Evolutionary conservation across 2,797 vertebrate species (phyloP).

Genomic region (Mormyrops boulengeri): DNA sequence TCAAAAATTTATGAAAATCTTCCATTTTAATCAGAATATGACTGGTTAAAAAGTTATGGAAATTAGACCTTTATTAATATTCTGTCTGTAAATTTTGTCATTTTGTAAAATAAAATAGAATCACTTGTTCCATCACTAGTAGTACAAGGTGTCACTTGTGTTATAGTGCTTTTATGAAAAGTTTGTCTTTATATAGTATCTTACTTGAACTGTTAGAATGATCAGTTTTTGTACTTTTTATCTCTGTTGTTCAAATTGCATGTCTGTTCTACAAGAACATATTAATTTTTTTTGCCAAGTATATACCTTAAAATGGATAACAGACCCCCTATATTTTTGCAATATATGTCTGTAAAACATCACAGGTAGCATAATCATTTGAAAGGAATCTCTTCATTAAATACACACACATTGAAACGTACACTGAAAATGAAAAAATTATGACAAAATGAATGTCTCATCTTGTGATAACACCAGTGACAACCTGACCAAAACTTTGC

Average conservation of each 20-base stretch:
- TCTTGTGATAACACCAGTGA: too few species aligned
- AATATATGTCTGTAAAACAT: too few species aligned
- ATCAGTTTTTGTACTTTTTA: not conserved
- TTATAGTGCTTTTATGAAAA: not conserved
- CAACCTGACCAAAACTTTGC: too few species aligned
- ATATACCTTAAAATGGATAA: too few species aligned
- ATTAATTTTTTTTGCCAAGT: too few species aligned
- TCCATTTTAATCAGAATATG: not conserved
- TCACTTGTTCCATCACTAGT: not conserved
- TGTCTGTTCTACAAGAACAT: not conserved
- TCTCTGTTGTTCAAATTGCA: not conserved
- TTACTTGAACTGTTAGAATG: not conserved
- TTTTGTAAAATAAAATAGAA: not conserved
- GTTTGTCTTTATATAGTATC: not conserved
- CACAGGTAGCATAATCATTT: too few species aligned
- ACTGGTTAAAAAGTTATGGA: not conserved
- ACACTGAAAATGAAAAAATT: too few species aligned
- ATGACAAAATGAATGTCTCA: too few species aligned
- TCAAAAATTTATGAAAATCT: not conserved
- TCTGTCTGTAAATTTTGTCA: not conserved
- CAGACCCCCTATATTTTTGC: too few species aligned
- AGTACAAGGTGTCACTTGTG: not conserved
- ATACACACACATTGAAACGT: too few species aligned
- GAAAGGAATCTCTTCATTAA: too few species aligned
- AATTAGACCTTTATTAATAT: not conserved